Evolutionary conservation across 1,140 invertebrate species (phyloP), one percentile per base, ranked within the genome.

Genomic region (Gerris buenoi): DNA sequence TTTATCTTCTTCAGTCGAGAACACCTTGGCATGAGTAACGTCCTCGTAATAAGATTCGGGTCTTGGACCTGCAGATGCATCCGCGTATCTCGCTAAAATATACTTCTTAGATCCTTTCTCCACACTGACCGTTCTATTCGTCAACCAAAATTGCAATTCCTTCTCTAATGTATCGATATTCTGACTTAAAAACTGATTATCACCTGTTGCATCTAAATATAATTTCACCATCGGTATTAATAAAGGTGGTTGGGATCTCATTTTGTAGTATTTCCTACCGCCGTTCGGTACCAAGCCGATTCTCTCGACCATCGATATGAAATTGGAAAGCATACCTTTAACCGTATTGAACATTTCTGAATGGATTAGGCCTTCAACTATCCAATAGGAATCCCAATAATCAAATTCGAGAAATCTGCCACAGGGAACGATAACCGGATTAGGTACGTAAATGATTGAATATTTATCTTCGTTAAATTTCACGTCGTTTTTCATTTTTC

Each of bases 381-480:
- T 60, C 58, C 58, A 60, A 22, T 60, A 60, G 5, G 58, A 60
- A 25, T 60, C 58, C 58, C 58, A 60, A 68, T 62, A 58, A 33
- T 25, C 33, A 63, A 59, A 58, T 33, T 10, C 25, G 15, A 92
- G 85, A 33, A 69, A 97, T 64, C 94, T 79, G 2, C 93, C 93
- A 28, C 95, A 94, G 25, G 94, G 94, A 0, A 96, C 88, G 68
- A 97, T 93, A 25, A 95, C 89, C 0, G 91, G 90, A 76, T 96
- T 84, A 1, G 90, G 86, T 2, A 95, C 87, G 71, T 91, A 92
- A 65, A 95, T 91, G 65, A 93, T 90, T 25, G 91, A 92, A 74
- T 90, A 90, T 0, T 83, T 79, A 10, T 91, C 83, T 3, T 83
- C 82, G 74, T 91, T 84, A 0, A 81, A 69, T 68, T 80, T 77